Conservation (phyloP, 2,797 vertebrate genomes). For the Cygnus olor region DNA sequence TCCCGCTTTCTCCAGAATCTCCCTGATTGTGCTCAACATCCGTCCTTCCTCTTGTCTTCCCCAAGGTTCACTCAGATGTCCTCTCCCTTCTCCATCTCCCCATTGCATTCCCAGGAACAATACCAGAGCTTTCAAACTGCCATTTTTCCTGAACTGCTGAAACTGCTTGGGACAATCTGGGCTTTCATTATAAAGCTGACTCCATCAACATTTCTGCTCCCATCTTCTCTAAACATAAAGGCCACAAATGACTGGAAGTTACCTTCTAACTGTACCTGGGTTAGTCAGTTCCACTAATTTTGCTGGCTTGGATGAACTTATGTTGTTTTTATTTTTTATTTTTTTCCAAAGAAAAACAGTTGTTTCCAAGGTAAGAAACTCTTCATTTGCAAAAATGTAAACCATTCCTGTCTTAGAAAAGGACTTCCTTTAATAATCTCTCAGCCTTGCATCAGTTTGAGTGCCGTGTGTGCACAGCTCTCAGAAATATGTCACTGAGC, state of each 20-base stretch:
- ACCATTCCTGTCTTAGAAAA: not conserved
- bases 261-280: not conserved
- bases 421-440: not conserved
- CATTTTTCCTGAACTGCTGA: not conserved
- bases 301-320: not conserved
- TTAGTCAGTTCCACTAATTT: not conserved
- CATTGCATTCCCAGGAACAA: not conserved
- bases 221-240: not conserved
- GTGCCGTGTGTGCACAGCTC: not conserved
- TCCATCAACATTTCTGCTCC: not conserved
- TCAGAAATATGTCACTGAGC: not conserved
- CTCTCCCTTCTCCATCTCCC: not conserved
- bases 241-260: not conserved
- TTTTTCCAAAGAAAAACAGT: not conserved
- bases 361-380: not conserved
- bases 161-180: not conserved
- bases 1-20: not conserved
- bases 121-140: not conserved
- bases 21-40: rapidly evolving
- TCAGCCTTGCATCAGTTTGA: not conserved
- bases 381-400: not conserved
- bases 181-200: not conserved
- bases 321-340: not conserved
- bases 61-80: not conserved
- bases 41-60: not conserved